These are phyloP conservation scores for Parthenolecanium corni DNA, from an alignment of 2,888 invertebrate genomes.

Conservation along the genomic window DNA sequence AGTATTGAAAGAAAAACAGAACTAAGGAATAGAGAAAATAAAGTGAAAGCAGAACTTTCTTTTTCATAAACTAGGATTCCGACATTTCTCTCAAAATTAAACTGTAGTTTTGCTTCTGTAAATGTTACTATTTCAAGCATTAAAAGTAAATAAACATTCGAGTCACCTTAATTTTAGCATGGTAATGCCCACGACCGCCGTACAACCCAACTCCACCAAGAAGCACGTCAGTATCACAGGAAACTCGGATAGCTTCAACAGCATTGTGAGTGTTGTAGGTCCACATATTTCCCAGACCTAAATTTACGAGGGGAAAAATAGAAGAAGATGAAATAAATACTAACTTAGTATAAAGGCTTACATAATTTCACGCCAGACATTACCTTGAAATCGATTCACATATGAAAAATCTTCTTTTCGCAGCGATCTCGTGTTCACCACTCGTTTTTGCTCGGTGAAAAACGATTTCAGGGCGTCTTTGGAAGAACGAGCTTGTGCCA, in stretches of 20 bases:
- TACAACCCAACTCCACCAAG: conserved; percentile 88
- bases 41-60: no score
- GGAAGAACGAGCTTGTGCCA: conserved; percentile 49
- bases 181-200: conserved; percentile 94
- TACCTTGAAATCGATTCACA: conserved; percentile 81
- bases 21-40: no score
- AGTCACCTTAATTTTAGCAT: conserved; percentile 73
- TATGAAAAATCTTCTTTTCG: conserved; percentile 68
- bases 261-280: conserved; percentile 88
- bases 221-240: conserved; percentile 81
- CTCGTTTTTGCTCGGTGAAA: conserved; percentile 40
- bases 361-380: conserved; percentile 31
- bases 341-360: background rate
- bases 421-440: conserved; percentile 48
- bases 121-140: no score
- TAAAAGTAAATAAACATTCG: no score
- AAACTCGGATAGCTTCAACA: conserved; percentile 89
- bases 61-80: no score
- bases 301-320: conserved; percentile 26
- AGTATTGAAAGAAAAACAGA: no score
- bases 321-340: background rate
- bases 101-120: no score
- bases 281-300: conserved; percentile 89
- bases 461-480: conserved; percentile 49
- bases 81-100: no score